Conservation (phyloP, 2,797 vertebrate species). For the Lycodopsis pacificus region DNA sequence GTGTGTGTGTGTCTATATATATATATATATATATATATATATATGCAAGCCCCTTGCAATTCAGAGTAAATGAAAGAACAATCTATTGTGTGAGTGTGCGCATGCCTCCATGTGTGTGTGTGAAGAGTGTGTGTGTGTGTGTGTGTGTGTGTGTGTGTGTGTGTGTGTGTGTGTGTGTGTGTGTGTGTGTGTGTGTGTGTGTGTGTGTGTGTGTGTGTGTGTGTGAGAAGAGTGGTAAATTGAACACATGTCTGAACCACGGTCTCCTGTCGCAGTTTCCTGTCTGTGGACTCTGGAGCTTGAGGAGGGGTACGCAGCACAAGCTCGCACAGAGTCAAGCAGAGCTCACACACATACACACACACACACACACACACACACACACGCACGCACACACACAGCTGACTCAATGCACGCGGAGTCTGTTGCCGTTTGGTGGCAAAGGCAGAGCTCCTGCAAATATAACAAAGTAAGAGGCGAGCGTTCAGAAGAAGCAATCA, state of each 20-base stretch:
- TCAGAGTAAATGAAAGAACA: constrained; percentile 32
- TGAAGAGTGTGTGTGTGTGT: constrained; percentile 1
- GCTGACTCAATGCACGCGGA: constrained; percentile 47
- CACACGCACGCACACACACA: constrained; percentile 30
- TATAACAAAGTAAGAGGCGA: constrained; percentile 28
- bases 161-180: constrained; percentile 11
- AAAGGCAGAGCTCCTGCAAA: constrained; percentile 28
- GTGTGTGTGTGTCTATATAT: background rate
- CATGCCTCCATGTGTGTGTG: constrained; percentile 15
- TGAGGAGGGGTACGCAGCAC: constrained; percentile 42
- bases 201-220: constrained; percentile 13
- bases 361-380: constrained; percentile 11
- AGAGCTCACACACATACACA: constrained; percentile 10
- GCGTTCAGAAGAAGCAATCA: constrained; percentile 26
- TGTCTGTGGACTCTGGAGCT: constrained; percentile 56
- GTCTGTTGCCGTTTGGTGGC: constrained; percentile 45
- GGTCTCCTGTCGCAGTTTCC: constrained; percentile 50
- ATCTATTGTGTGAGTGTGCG: constrained; percentile 19
- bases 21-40: background rate
- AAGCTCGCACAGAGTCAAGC: constrained; percentile 20
- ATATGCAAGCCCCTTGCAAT: constrained; percentile 11
- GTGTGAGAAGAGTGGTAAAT: constrained; percentile 11
- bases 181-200: constrained; percentile 29
- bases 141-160: background rate
- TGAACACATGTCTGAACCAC: constrained; percentile 52